Percentiles rank a stretch among this genome's conserved stretches.
phyloP scores from a whole-genome alignment of 2,797 vertebrate species.

The Perodicticus potto region DNA sequence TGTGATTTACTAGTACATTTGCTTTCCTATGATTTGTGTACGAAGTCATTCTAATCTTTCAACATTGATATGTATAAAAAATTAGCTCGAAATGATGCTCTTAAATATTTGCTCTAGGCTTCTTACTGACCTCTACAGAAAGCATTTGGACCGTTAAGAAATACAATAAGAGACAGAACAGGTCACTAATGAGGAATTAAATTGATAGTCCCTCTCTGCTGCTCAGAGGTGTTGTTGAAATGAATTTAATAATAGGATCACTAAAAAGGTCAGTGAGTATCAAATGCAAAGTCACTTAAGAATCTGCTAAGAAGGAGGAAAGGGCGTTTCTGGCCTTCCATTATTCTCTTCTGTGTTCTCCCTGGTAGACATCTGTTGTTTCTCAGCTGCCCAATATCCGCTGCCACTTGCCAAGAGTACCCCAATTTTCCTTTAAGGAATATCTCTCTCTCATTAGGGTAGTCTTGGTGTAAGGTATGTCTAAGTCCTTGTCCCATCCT shows the following conservation, averaged over 20 bases:
- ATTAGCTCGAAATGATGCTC: background rate
- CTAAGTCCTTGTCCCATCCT: background rate
- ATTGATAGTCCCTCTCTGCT: slow-evolving; percentile 13
- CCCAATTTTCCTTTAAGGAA: background rate
- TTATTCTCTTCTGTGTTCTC: slow-evolving; percentile 1
- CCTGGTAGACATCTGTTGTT: background rate
- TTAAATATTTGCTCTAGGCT: slow-evolving; percentile 46
- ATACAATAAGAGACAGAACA: slow-evolving; percentile 21
- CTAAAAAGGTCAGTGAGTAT: slow-evolving; percentile 52
- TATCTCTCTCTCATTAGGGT: background rate
- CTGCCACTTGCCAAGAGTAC: background rate
- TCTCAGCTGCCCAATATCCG: background rate
- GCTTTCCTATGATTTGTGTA: slow-evolving; percentile 4
- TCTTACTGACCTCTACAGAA: slow-evolving; percentile 53
- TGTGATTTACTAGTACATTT: slow-evolving; percentile 10
- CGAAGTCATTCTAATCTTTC: slow-evolving; percentile 25
- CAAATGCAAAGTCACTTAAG: slow-evolving; percentile 45
- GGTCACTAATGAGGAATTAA: slow-evolving; percentile 61
- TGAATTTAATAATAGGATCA: slow-evolving; percentile 65
- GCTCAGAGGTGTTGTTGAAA: slow-evolving; percentile 38
- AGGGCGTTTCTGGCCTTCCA: background rate
- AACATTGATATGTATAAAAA: slow-evolving; percentile 46
- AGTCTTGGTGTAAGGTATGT: background rate
- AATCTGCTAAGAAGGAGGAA: background rate
- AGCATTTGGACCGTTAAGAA: slow-evolving; percentile 42